Percentiles rank a stretch among this genome's conserved stretches.
Conservation (phyloP, 92 coral and sea anemone species). For the Palythoa grandis region DNA sequence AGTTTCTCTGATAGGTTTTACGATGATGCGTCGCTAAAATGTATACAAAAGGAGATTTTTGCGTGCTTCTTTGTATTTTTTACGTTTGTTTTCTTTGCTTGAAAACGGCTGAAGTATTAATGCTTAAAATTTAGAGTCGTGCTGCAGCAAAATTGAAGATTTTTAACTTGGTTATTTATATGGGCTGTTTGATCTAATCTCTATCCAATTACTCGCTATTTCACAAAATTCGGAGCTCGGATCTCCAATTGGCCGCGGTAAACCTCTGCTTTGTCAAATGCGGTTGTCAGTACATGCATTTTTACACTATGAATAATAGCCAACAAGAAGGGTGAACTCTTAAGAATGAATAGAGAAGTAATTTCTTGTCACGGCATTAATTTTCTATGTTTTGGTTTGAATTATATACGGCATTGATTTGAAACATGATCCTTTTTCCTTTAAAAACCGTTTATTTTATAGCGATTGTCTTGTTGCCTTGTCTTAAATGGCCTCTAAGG, state of each 20-base stretch:
- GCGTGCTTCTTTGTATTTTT: background rate
- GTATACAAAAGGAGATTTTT: background rate
- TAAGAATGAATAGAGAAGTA: background rate
- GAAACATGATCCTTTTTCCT: background rate
- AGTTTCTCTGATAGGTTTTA: background rate
- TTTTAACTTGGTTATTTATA: background rate
- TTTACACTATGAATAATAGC: background rate
- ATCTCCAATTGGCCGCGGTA: background rate
- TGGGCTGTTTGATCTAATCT: background rate
- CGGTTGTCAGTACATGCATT: background rate
- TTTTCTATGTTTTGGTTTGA: background rate
- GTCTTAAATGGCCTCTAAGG: too few relatives aligned
- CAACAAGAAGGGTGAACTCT: background rate
- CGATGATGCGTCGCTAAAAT: background rate
- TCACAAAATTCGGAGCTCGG: background rate
- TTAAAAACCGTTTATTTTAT: too few relatives aligned
- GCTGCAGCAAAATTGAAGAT: background rate
- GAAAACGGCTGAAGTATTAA: background rate
- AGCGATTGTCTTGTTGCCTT: too few relatives aligned
- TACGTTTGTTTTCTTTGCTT: background rate
- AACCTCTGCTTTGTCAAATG: background rate
- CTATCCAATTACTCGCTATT: constrained; percentile 1
- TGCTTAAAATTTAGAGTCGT: constrained; percentile 3
- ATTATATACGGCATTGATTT: background rate
- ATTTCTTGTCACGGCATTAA: background rate